These are phyloP conservation scores for Coregonus clupeaformis DNA, from an alignment of 2,113 vertebrate genomes.

Conservation along the genomic window DNA sequence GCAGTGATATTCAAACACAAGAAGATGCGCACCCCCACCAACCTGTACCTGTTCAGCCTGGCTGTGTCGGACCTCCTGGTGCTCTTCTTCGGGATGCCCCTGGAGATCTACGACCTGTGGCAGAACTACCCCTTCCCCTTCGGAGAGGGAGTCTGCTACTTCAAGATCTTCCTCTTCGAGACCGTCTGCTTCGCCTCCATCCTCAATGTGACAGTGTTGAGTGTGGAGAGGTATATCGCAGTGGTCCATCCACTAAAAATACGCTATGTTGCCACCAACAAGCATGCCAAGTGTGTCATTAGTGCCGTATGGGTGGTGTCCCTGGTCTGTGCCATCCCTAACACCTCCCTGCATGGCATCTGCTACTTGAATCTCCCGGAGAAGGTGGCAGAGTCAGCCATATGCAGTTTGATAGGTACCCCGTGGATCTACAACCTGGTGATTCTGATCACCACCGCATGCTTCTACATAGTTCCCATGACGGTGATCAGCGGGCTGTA, in stretches of 20 bases:
- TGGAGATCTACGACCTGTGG: constrained; percentile 80
- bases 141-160: constrained; percentile 73
- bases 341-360: constrained; percentile 75
- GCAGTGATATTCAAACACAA: constrained; percentile 73
- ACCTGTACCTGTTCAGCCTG: constrained; percentile 77
- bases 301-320: constrained; percentile 66
- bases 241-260: constrained; percentile 77
- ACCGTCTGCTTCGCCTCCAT: constrained; percentile 50
- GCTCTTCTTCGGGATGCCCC: constrained; percentile 76
- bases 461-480: constrained; percentile 78
- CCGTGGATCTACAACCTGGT: constrained; percentile 79
- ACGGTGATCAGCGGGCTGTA: constrained; percentile 73
- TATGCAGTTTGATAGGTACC: constrained; percentile 74
- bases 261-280: constrained; percentile 72
- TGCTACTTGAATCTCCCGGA: constrained; percentile 69
- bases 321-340: constrained; percentile 73
- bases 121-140: constrained; percentile 80
- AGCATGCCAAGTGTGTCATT: constrained; percentile 72
- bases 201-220: constrained; percentile 77
- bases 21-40: constrained; percentile 78
- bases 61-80: constrained; percentile 74
- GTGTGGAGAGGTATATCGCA: constrained; percentile 77
- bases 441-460: constrained; percentile 77
- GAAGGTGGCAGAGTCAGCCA: constrained; percentile 71
- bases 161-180: constrained; percentile 78